phyloP scores from a whole-genome alignment of 1,140 invertebrate genomes.

The Tribolium madens region DNA sequence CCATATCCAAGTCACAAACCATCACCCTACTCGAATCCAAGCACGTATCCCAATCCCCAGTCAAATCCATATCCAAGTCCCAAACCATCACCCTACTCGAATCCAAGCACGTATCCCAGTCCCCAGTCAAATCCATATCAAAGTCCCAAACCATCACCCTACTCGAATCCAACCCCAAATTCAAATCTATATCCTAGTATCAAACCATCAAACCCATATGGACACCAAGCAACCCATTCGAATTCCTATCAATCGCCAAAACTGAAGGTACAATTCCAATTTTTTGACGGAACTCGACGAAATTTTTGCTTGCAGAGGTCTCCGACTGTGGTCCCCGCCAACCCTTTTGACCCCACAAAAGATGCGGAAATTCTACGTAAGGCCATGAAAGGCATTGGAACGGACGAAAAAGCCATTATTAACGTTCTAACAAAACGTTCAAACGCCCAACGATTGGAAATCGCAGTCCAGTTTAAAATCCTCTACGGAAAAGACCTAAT shows the following conservation, averaged over 20 bases:
- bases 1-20: neutral
- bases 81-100: neutral
- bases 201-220: neutral
- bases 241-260: neutral
- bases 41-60: neutral
- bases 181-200: neutral
- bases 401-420: conserved; percentile 86
- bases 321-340: conserved; percentile 75
- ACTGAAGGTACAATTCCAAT: neutral
- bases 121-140: too few relatives aligned
- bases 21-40: neutral
- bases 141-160: neutral
- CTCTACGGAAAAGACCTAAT: conserved; percentile 91
- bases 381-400: conserved; percentile 87
- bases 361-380: conserved; percentile 83
- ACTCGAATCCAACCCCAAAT: neutral
- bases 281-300: neutral
- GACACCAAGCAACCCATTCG: neutral
- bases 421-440: conserved; percentile 77
- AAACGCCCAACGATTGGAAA: conserved; percentile 80
- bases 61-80: neutral
- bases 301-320: conserved; percentile 68
- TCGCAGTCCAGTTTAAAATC: conserved; percentile 82
- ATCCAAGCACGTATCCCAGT: neutral
- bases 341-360: conserved; percentile 76